Evolutionary conservation across 2,888 invertebrate species (phyloP).

Genomic region (Galerucella pusilla): DNA sequence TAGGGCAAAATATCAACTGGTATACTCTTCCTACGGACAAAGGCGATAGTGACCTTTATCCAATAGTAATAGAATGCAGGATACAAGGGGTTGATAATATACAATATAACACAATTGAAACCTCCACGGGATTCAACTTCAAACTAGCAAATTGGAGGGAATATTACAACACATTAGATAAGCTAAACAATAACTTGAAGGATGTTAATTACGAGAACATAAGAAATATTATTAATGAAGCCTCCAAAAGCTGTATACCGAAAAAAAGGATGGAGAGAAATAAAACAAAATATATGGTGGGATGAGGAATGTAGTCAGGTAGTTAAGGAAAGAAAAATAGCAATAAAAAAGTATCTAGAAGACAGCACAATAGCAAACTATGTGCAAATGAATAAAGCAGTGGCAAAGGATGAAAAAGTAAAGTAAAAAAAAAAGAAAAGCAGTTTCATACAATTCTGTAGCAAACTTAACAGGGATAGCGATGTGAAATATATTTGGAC

Average conservation of each 20-base stretch:
- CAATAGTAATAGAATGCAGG: not conserved
- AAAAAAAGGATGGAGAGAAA: not conserved
- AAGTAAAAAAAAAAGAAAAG: not conserved
- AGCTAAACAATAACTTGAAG: not conserved
- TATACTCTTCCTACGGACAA: not conserved
- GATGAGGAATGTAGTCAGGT: not conserved
- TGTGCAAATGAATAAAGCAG: not conserved
- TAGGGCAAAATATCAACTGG: not conserved
- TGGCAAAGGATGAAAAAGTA: not conserved
- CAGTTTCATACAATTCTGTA: conserved; percentile 8
- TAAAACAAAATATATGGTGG: conserved; percentile 10
- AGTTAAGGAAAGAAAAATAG: conserved; percentile 8
- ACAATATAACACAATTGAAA: not conserved
- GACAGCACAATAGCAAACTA: conserved; percentile 4
- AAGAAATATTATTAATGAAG: not conserved
- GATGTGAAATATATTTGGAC: conserved; percentile 5
- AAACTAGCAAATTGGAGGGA: not conserved
- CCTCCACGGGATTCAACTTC: not conserved
- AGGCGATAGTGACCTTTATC: conserved; percentile 4
- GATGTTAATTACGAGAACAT: not conserved
- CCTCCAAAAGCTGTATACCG: not conserved
- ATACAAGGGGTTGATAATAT: not conserved
- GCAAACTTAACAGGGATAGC: not conserved
- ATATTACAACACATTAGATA: not conserved
- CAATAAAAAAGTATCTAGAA: not conserved